These are phyloP conservation scores for Eristalis arbustorum DNA, from an alignment of 2,888 invertebrate genomes.

Conservation along the genomic window DNA sequence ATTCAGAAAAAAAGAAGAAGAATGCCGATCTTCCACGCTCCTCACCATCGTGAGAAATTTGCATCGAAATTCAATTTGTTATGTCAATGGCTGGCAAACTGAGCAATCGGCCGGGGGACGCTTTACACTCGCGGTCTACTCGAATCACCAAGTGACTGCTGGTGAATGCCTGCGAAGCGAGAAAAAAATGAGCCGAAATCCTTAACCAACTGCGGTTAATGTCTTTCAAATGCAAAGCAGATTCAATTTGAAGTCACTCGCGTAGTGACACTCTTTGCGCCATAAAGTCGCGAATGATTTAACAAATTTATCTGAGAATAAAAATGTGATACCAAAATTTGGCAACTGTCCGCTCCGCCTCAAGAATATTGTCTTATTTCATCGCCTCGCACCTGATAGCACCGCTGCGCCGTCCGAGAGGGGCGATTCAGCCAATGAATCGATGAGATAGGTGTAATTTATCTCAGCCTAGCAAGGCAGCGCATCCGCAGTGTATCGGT, in stretches of 20 bases:
- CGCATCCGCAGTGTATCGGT: slow-evolving; percentile 44
- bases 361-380: slow-evolving; percentile 34
- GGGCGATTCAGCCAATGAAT: slow-evolving; percentile 43
- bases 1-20: slow-evolving; percentile 31
- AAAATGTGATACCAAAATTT: slow-evolving; percentile 64
- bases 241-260: slow-evolving; percentile 51
- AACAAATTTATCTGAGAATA: slow-evolving; percentile 63
- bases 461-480: slow-evolving; percentile 33
- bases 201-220: slow-evolving; percentile 77
- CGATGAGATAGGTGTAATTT: slow-evolving; percentile 48
- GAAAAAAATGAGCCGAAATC: slow-evolving; percentile 21
- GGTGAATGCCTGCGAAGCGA: slow-evolving; percentile 20
- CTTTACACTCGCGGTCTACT: slow-evolving; percentile 8
- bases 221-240: slow-evolving; percentile 78
- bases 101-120: slow-evolving; percentile 23
- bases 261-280: slow-evolving; percentile 36
- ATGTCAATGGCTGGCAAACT: slow-evolving; percentile 59
- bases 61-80: slow-evolving; percentile 67
- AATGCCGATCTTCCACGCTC: neutral
- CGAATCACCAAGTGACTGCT: slow-evolving; percentile 47
- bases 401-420: neutral
- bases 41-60: slow-evolving; percentile 48
- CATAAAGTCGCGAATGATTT: slow-evolving; percentile 60
- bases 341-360: neutral
- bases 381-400: slow-evolving; percentile 52